Conservation (phyloP, 2,113 vertebrate genomes). For the Crotalus tigris region DNA sequence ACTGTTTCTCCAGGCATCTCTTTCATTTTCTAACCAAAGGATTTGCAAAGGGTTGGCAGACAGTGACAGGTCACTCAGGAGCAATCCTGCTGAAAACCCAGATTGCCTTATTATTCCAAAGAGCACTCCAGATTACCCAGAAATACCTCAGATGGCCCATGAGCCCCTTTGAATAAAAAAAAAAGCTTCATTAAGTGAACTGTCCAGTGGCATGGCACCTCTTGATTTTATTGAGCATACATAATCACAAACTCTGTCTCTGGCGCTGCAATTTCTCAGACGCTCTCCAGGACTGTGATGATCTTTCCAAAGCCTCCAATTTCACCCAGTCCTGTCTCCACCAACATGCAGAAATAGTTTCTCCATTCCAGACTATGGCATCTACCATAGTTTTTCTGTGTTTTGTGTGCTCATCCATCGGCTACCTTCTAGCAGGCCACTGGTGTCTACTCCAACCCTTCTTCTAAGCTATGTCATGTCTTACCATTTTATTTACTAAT, state of each 20-base stretch:
- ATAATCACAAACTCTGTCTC: neutral
- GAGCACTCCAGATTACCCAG: neutral
- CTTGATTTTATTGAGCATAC: neutral
- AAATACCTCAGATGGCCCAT: neutral
- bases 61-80: neutral
- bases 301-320: neutral
- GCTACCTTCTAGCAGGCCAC: neutral
- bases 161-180: neutral
- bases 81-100: neutral
- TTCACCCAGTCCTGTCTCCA: neutral
- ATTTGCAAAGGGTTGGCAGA: neutral
- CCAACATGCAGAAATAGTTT: neutral
- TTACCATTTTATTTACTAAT: neutral
- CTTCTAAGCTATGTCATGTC: neutral
- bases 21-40: neutral
- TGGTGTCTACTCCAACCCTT: neutral
- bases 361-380: neutral
- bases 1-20: neutral
- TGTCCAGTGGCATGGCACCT: neutral
- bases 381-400: neutral
- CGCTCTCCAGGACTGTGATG: neutral
- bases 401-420: neutral
- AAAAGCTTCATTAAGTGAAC: neutral
- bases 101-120: neutral
- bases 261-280: neutral